Percentiles rank a stretch among this genome's conserved stretches.
Conservation (phyloP, 2,888 invertebrate species). For the Troides oblongomaculatus region DNA sequence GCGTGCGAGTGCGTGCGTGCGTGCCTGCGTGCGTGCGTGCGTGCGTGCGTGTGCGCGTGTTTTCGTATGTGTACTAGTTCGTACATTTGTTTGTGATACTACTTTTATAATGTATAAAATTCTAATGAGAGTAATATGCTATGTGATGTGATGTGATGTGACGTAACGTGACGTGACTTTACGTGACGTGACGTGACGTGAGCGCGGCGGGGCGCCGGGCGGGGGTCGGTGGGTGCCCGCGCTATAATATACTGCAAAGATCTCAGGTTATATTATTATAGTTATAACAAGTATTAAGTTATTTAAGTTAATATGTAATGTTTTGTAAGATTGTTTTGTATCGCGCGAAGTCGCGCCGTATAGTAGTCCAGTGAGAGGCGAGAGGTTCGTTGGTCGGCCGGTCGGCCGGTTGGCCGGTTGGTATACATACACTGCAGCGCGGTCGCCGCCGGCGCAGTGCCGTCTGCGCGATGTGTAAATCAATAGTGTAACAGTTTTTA, state of each 20-base stretch:
- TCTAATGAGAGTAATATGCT: conserved; percentile 72
- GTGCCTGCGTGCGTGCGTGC: conserved; percentile 52
- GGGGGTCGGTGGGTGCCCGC: conserved; percentile 49
- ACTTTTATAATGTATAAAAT: conserved; percentile 80
- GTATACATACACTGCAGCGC: conserved; percentile 39
- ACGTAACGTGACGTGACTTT: no score
- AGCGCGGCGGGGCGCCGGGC: conserved; percentile 58
- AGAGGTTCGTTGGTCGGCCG: conserved; percentile 34
- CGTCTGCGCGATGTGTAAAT: conserved; percentile 55
- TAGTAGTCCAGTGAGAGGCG: conserved; percentile 58
- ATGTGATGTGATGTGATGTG: conserved; percentile 46
- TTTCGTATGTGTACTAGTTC: conserved; percentile 77
- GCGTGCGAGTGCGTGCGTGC: conserved; percentile 32
- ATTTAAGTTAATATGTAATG: conserved; percentile 79
- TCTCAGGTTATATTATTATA: conserved; percentile 79
- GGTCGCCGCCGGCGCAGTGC: conserved; percentile 44
- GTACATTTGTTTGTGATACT: conserved; percentile 82
- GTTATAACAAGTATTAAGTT: conserved; percentile 80
- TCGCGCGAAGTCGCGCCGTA: conserved; percentile 52
- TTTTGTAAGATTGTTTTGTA: conserved; percentile 76
- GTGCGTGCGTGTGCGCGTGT: conserved; percentile 44
- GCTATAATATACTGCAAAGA: conserved; percentile 60
- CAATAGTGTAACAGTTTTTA: conserved; percentile 74
- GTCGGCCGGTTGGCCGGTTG: no score
- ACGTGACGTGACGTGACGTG: conserved; percentile 37